phyloP scores from a whole-genome alignment of 2,888 invertebrate species.

The Cryptosula pallasiana region DNA sequence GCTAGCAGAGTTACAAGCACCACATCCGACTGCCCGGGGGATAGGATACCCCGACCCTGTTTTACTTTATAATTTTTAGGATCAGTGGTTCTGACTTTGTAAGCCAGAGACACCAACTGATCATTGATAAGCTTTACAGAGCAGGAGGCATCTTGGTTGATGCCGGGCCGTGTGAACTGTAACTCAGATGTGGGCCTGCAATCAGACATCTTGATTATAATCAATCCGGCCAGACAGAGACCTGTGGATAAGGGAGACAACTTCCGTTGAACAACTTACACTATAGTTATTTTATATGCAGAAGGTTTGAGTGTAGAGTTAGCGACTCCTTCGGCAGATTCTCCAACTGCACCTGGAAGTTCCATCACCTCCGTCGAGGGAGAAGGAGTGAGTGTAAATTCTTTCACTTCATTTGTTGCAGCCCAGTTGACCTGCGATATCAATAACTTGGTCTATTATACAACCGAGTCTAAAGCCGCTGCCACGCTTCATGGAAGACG shows the following conservation, averaged over 20 bases:
- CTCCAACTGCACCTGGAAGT: neutral
- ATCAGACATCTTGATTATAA: too few species aligned
- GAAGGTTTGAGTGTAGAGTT: neutral
- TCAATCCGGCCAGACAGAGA: too few species aligned
- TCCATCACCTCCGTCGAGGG: neutral
- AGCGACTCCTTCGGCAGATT: neutral
- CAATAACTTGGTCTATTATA: too few species aligned
- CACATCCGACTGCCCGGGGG: neutral
- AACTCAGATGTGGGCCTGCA: conserved; percentile 21
- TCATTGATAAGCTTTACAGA: conserved; percentile 15
- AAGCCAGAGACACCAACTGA: neutral
- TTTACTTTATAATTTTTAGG: conserved; percentile 25
- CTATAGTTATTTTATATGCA: neutral
- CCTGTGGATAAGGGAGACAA: neutral
- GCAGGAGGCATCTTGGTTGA: neutral
- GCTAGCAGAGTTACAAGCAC: conserved; percentile 24
- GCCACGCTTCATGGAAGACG: too few species aligned
- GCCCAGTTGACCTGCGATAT: conserved; percentile 15
- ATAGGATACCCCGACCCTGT: conserved; percentile 8
- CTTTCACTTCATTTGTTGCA: neutral
- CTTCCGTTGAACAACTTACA: too few species aligned
- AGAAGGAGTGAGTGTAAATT: conserved; percentile 1
- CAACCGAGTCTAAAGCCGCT: too few species aligned
- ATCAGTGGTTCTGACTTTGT: conserved; percentile 25
- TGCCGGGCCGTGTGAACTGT: conserved; percentile 14